phyloP scores from a whole-genome alignment of 2,113 vertebrate species.

The Hypanus sabinus region DNA sequence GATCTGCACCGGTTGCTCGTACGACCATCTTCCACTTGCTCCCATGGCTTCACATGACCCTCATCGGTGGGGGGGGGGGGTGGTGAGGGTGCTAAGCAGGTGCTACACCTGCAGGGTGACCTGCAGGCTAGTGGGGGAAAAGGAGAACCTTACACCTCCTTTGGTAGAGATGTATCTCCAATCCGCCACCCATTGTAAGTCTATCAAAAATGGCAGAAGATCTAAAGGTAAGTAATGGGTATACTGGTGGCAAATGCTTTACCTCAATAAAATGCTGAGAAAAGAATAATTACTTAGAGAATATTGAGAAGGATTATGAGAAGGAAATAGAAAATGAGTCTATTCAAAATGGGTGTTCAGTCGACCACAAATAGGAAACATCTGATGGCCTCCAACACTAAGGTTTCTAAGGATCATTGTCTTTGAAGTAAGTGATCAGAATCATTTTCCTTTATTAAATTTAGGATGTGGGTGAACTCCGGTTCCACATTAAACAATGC shows the following conservation, averaged over 20 bases:
- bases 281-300: not conserved
- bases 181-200: not conserved
- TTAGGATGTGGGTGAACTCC: not conserved
- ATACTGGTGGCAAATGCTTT: not conserved
- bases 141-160: no score
- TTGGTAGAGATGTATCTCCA: no score
- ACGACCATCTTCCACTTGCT: no score
- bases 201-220: not conserved
- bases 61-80: no score
- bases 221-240: not conserved
- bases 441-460: not conserved
- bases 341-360: not conserved
- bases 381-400: not conserved
- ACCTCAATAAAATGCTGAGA: not conserved
- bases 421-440: not conserved
- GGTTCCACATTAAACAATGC: not conserved
- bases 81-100: no score
- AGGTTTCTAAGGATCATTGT: not conserved
- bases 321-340: not conserved
- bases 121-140: no score
- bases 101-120: no score
- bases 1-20: no score
- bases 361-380: not conserved
- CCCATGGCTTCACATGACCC: no score
- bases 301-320: not conserved